These are phyloP conservation scores for Channa striata DNA, from an alignment of 2,797 vertebrate species.

Conservation along the genomic window DNA sequence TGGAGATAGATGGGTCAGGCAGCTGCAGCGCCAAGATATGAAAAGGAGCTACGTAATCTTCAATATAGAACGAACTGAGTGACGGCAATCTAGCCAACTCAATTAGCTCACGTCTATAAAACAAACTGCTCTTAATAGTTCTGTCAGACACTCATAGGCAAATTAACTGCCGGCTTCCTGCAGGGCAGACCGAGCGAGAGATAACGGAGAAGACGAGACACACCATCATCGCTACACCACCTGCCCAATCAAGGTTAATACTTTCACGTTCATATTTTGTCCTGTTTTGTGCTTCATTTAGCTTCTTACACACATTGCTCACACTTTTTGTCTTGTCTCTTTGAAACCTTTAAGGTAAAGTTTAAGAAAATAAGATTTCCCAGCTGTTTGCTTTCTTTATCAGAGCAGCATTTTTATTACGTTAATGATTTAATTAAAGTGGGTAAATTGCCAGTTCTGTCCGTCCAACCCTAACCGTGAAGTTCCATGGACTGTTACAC, in stretches of 20 bases:
- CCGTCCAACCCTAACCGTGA: too few relatives aligned
- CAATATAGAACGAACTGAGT: constrained; percentile 54
- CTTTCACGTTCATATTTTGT: constrained; percentile 21
- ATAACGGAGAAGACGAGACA: constrained; percentile 49
- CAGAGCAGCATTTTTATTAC: constrained; percentile 1
- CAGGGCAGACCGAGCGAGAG: constrained; percentile 14
- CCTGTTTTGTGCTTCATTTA: constrained; percentile 1
- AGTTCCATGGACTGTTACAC: too few relatives aligned
- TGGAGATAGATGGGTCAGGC: constrained; percentile 73
- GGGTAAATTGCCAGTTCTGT: too few relatives aligned
- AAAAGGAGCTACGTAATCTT: constrained; percentile 81
- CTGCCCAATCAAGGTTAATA: constrained; percentile 35
- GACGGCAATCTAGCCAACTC: constrained; percentile 79
- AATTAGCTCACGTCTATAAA: constrained; percentile 82
- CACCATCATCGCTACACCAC: constrained; percentile 29
- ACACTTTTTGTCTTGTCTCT: too few relatives aligned
- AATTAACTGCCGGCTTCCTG: constrained; percentile 65
- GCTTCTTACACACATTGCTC: constrained; percentile 6
- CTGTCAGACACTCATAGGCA: constrained; percentile 66
- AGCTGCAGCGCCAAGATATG: constrained; percentile 77
- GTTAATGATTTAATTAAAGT: background rate
- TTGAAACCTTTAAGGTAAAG: constrained; percentile 29
- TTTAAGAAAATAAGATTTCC: background rate
- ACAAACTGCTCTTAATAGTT: constrained; percentile 81
- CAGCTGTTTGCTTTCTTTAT: constrained; percentile 4